Percentiles rank a stretch among this genome's conserved stretches.
These are phyloP conservation scores for Pygmarrhopalites habei DNA, from an alignment of 1,140 invertebrate species.

Conservation along the genomic window DNA sequence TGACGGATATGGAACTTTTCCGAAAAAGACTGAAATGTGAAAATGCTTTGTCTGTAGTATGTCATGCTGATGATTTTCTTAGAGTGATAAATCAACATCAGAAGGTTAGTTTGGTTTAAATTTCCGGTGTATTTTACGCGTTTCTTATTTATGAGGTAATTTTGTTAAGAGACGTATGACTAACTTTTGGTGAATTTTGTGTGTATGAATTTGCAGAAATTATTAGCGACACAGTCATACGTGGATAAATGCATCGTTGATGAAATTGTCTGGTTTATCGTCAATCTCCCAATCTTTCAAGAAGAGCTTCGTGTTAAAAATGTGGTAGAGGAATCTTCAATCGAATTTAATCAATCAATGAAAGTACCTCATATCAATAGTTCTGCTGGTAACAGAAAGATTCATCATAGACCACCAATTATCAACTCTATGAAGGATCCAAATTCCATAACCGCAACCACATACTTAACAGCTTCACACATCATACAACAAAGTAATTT, in stretches of 20 bases:
- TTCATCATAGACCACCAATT: not conserved
- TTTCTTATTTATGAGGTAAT: too few relatives aligned
- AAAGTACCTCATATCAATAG: slow-evolving; percentile 18
- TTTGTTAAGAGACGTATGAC: too few relatives aligned
- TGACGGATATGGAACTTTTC: slow-evolving; percentile 70
- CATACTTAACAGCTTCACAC: not conserved
- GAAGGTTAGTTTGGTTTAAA: slow-evolving; percentile 61
- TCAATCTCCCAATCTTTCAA: not conserved
- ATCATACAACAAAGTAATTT: slow-evolving; percentile 9
- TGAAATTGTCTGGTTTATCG: slow-evolving; percentile 31
- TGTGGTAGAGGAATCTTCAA: not conserved
- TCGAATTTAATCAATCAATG: not conserved
- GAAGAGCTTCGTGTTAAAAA: not conserved
- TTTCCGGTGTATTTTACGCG: too few relatives aligned
- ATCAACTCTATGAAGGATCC: not conserved
- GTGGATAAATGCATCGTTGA: slow-evolving; percentile 68
- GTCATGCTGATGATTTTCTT: slow-evolving; percentile 69
- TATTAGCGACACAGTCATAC: slow-evolving; percentile 60
- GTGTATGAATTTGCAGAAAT: too few relatives aligned
- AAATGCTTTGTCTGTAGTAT: slow-evolving; percentile 70
- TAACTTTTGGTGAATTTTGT: too few relatives aligned
- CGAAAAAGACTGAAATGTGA: slow-evolving; percentile 66
- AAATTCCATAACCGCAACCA: not conserved
- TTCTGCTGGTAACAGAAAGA: slow-evolving; percentile 27
- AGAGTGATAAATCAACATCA: slow-evolving; percentile 63